Conservation (phyloP, 2,888 invertebrate genomes). For the Auanema freiburgensis region DNA sequence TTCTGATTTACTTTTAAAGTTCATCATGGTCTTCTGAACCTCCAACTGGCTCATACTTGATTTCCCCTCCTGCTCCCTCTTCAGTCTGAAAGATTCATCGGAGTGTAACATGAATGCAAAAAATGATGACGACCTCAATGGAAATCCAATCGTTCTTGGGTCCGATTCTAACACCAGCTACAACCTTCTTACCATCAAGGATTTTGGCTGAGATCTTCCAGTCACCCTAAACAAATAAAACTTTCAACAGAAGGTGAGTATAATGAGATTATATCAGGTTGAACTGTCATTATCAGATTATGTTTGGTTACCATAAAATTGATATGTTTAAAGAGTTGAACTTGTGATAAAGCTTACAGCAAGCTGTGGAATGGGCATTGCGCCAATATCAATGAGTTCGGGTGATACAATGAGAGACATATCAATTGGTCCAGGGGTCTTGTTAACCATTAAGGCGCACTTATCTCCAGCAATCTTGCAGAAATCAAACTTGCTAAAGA, state of each 20-base stretch:
- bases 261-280: background rate
- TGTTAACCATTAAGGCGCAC: constrained; percentile 33
- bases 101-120: too few species aligned
- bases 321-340: background rate
- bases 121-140: constrained; percentile 30
- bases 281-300: background rate
- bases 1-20: too few species aligned
- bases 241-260: background rate
- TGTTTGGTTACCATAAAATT: background rate
- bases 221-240: background rate
- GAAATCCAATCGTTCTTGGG: constrained; percentile 40
- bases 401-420: constrained; percentile 34
- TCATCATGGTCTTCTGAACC: too few species aligned
- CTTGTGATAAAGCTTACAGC: constrained; percentile 21
- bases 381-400: constrained; percentile 48
- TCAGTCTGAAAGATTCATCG: too few species aligned
- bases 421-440: constrained; percentile 34
- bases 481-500: constrained; percentile 42
- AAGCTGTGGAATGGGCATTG: constrained; percentile 48
- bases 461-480: constrained; percentile 38
- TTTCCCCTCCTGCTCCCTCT: too few species aligned
- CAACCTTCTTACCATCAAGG: constrained; percentile 28
- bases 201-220: constrained; percentile 31
- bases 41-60: too few species aligned
- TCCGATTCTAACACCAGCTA: constrained; percentile 43